Evolutionary conservation across 1,140 invertebrate genomes (phyloP).

Genomic region (Drosophila tani): DNA sequence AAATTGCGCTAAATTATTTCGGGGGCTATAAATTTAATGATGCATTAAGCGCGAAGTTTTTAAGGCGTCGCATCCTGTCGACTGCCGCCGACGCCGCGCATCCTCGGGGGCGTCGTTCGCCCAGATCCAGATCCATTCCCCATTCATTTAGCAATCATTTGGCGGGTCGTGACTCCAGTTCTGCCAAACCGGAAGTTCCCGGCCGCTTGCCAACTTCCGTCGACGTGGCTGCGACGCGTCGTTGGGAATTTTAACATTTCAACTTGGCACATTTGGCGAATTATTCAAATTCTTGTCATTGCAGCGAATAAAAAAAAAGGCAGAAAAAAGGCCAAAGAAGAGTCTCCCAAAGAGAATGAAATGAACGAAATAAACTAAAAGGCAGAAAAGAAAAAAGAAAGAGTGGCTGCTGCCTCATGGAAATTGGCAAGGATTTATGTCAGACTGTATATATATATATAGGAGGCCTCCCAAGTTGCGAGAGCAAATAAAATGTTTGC

Average conservation of each 20-base stretch:
- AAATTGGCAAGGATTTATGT: slow-evolving; percentile 76
- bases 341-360: slow-evolving; percentile 20
- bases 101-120: slow-evolving; percentile 42
- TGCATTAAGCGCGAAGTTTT: slow-evolving; percentile 61
- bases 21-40: slow-evolving; percentile 78
- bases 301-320: slow-evolving; percentile 42
- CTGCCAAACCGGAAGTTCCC: slow-evolving; percentile 71
- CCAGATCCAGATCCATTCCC: slow-evolving; percentile 13
- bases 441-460: slow-evolving; percentile 15
- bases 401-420: slow-evolving; percentile 28
- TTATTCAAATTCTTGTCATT: slow-evolving; percentile 84
- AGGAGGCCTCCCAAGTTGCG: slow-evolving; percentile 49
- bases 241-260: slow-evolving; percentile 82
- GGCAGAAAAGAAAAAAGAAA: neutral
- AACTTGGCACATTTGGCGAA: slow-evolving; percentile 81
- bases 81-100: slow-evolving; percentile 5
- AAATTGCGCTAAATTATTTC: slow-evolving; percentile 75
- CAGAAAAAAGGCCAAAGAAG: slow-evolving; percentile 19
- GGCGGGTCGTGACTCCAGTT: slow-evolving; percentile 75
- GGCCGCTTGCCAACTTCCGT: slow-evolving; percentile 72
- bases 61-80: slow-evolving; percentile 41
- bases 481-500: slow-evolving; percentile 80
- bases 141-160: slow-evolving; percentile 82
- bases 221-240: slow-evolving; percentile 34
- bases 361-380: slow-evolving; percentile 57